Evolutionary conservation across 2,888 invertebrate genomes (phyloP).

Genomic region (Andrena chrysosceles): DNA sequence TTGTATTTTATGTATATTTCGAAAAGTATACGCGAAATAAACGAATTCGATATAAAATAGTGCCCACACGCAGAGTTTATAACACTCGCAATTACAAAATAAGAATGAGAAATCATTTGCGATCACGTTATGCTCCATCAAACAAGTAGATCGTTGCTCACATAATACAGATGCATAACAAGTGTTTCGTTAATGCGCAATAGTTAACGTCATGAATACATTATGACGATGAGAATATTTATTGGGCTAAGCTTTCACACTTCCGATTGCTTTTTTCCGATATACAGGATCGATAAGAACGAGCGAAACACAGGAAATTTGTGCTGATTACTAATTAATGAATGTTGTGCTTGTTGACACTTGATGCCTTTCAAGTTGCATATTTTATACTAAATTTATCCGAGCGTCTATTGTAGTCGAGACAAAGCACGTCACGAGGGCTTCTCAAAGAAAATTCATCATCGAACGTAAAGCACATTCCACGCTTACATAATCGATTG

Average conservation of each 20-base stretch:
- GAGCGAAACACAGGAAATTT: neutral
- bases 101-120: neutral
- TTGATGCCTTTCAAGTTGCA: neutral
- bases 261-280: slow-evolving; percentile 12
- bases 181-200: slow-evolving; percentile 9
- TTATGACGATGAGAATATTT: slow-evolving; percentile 15
- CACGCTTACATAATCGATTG: slow-evolving; percentile 54
- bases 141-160: slow-evolving; percentile 26
- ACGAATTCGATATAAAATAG: neutral
- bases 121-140: slow-evolving; percentile 19
- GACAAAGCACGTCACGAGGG: neutral
- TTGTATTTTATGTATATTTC: too few relatives aligned
- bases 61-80: neutral
- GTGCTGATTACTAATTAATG: neutral
- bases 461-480: slow-evolving; percentile 44
- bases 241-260: neutral
- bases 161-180: slow-evolving; percentile 13
- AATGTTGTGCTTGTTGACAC: neutral
- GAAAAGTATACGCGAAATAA: neutral
- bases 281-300: slow-evolving; percentile 1
- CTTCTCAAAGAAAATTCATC: slow-evolving; percentile 13
- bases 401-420: neutral
- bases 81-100: neutral
- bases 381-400: neutral
- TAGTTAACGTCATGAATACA: slow-evolving; percentile 24